Evolutionary conservation across 2,113 vertebrate species (phyloP).

Genomic region (Gopherus evgoodei): DNA sequence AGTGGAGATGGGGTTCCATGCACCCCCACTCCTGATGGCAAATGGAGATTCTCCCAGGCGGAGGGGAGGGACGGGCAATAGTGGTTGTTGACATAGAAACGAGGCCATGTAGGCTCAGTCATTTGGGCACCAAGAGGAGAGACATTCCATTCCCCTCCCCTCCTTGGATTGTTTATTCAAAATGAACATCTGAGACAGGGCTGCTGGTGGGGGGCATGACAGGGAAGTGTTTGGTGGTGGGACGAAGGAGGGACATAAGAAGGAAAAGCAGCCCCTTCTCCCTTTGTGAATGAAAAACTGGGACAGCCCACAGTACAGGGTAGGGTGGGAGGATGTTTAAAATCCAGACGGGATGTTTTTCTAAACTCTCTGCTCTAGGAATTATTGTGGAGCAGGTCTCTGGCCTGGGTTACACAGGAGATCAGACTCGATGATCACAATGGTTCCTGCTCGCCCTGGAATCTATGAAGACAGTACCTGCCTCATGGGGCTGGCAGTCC

Average conservation of each 20-base stretch:
- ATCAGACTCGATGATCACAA: neutral
- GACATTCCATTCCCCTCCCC: neutral
- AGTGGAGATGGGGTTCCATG: neutral
- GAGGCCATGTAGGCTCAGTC: neutral
- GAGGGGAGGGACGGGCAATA: neutral
- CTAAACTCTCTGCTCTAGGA: neutral
- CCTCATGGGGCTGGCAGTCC: neutral
- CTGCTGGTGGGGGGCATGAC: neutral
- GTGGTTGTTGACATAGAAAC: neutral
- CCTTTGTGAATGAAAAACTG: neutral
- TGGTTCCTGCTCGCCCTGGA: neutral
- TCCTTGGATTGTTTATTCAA: neutral
- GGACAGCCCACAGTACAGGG: neutral
- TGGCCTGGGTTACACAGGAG: neutral
- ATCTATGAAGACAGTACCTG: fast-evolving
- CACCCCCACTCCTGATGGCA: neutral
- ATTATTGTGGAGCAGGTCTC: neutral
- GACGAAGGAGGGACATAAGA: neutral
- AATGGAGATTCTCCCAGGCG: neutral
- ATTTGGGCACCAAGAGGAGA: neutral
- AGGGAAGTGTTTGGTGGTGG: neutral
- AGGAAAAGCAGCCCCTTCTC: neutral
- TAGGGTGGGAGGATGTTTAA: neutral
- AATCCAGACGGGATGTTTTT: neutral
- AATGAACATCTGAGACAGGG: neutral